A percentile compares a stretch with the other conserved stretches of the same genome.
Conservation (phyloP, 2,797 vertebrate genomes). For the Oryzias sinensis region DNA sequence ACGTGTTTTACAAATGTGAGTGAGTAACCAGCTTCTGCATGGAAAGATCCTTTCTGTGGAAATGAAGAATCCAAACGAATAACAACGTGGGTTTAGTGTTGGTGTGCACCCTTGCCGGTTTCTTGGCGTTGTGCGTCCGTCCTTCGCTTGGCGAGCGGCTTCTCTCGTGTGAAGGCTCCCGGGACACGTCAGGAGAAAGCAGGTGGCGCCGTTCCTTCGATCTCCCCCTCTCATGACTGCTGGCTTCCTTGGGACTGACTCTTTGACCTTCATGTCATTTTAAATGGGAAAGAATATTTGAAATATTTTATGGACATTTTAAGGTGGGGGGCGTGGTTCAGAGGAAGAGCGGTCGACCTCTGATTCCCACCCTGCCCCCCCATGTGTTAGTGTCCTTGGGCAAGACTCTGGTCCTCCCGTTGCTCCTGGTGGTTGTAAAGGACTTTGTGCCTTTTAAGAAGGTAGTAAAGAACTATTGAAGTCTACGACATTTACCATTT, state of each 20-base stretch:
- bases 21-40: too few species aligned
- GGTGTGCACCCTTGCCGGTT: constrained; percentile 74
- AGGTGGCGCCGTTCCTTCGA: constrained; percentile 96
- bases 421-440: too few species aligned
- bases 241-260: constrained; percentile 83
- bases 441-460: too few species aligned
- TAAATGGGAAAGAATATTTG: background rate
- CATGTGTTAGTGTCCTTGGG: too few species aligned
- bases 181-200: constrained; percentile 92
- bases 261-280: constrained; percentile 73
- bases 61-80: background rate
- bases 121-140: constrained; percentile 75
- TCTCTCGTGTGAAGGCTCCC: constrained; percentile 84
- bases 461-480: too few species aligned
- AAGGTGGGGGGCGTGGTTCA: too few species aligned
- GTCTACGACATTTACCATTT: too few species aligned
- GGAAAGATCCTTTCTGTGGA: too few species aligned
- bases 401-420: too few species aligned
- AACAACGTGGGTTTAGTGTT: background rate
- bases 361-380: too few species aligned
- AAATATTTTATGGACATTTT: too few species aligned
- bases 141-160: constrained; percentile 86
- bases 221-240: constrained; percentile 88
- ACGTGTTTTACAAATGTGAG: background rate
- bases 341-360: too few species aligned